Evolutionary conservation across 2,797 vertebrate species (phyloP), one percentile per base, ranked within the genome.

Genomic region (Melanogrammus aeglefinus): DNA sequence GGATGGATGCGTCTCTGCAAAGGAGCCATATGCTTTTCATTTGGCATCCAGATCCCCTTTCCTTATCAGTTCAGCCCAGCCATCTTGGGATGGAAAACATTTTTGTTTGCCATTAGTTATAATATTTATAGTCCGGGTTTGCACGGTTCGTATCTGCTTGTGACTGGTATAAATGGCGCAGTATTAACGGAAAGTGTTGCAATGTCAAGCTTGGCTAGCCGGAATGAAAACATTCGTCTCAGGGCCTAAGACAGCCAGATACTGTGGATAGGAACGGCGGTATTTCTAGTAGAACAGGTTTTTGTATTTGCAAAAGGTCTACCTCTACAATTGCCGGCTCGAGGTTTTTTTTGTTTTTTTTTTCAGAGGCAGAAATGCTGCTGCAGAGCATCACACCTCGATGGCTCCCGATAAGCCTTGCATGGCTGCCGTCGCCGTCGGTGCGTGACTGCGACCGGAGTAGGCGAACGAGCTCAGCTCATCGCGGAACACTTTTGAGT

Each of bases 21-120:
- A 86, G 83, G 80, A 86, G 87, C 88, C 91, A 92, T 90, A 83
- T 93, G 92, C 85, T 92, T 91, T 91, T 85, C 85, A 89, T 93
- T 92, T 90, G 86, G 87, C 84, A 84, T 83, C 85, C 86, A 85
- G 87, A 87, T 83, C 86, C 82, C 75, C 1, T 1, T 6, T 74
- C 80, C 85, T 91, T 89, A 91, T 91, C 88, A 85, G 76, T 86
- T 79, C 77, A 85, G 78, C 86, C 86, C 78, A 86, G 84, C 86
- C 90, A 89, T 83, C 89, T 85, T 86, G 81, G 76, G 83, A 63
- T 24, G 78, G 31, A 41, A 77, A n/a, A 10, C 44, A 16, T 33
- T 7, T 39, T 24, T 57, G 31, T 63, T 24, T n/a, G 57, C 57
- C 57, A 63, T 63, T 63, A 63, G 57, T 24, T 63, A 63, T 24